Percentiles rank a stretch among this genome's conserved stretches.
These are phyloP conservation scores for Eufriesea mexicana DNA, from an alignment of 1,140 invertebrate species.

Conservation along the genomic window DNA sequence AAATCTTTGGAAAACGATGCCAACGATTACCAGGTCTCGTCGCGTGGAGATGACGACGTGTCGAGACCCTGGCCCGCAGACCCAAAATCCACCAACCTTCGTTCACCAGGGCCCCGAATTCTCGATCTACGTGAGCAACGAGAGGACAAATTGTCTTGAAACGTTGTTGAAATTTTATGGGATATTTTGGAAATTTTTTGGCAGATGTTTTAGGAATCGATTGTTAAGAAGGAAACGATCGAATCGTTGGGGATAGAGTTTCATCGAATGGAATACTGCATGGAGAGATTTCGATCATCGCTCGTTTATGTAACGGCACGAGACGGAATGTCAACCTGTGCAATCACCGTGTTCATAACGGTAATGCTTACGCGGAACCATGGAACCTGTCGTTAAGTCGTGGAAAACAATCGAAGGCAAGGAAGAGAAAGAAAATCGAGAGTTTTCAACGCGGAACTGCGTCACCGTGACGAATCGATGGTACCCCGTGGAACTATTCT, in stretches of 20 bases:
- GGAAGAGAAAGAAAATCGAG: slow-evolving; percentile 20
- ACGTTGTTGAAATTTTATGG: too few relatives aligned
- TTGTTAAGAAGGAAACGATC: too few relatives aligned
- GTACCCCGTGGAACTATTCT: background rate
- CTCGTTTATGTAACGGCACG: slow-evolving; percentile 54
- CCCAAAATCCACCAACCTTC: too few relatives aligned
- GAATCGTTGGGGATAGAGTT: background rate
- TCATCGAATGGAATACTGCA: background rate
- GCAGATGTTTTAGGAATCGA: too few relatives aligned
- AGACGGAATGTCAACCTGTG: slow-evolving; percentile 42
- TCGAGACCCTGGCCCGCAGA: too few relatives aligned
- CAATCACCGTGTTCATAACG: slow-evolving; percentile 40
- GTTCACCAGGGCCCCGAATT: too few relatives aligned
- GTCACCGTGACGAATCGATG: background rate
- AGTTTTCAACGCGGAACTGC: slow-evolving; percentile 30
- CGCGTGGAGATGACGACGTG: too few relatives aligned
- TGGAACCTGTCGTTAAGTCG: slow-evolving; percentile 30
- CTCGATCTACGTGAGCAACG: too few relatives aligned
- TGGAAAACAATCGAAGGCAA: slow-evolving; percentile 40
- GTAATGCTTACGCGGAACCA: slow-evolving; percentile 41
- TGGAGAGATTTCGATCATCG: slow-evolving; percentile 24
- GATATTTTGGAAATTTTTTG: too few relatives aligned
- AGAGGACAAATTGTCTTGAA: too few relatives aligned
- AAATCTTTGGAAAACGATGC: too few relatives aligned
- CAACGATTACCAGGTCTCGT: too few relatives aligned